Evolutionary conservation across 2,888 invertebrate genomes (phyloP), one percentile per base, ranked within the genome.

Genomic region (Globia sparganii): DNA sequence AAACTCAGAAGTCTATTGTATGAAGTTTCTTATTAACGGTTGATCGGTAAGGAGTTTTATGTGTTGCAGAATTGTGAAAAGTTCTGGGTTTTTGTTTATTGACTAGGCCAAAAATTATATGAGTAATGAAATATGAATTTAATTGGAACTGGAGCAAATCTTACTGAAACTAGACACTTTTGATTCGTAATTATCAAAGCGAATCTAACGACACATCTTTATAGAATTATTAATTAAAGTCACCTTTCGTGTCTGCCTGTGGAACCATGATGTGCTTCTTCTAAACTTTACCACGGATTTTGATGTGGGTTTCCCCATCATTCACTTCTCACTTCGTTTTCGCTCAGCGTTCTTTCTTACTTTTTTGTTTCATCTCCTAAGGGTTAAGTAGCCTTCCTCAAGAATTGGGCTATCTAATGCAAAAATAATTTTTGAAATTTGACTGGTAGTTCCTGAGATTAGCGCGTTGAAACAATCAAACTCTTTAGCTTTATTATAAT

Each of bases 1-100:
- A 28, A 61, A n/a, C 43, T 62, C 25, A 46, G 18, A 53, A 68
- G 34, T 67, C 62, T 75, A 78, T 84, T 85, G 74, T 67, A n/a
- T 15, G 18, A 21, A 69, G 37, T 61, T 15, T 59, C 37, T 68
- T 74, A 31, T 49, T 49, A 43, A 71, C 28, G 15, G 40, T 49
- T 58, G 66, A 46, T 13, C 15, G 53, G 58, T 59, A 25, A 65
- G 31, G 5, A n/a, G 56, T 34, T 74, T 64, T 34, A 34, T 65
- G 46, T 25, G 13, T 15, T 15, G 21, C 11, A 21, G 4, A 43
- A 11, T 6, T 37, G 11, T 3, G 21, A 43, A 34, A 49, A 34
- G 15, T 31, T 49, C 34, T 28, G 0, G n/a, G 37, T 31, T 31
- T 75, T 43, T 25, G 8, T 74, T 37, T 53, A 25, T 31, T 31